Evolutionary conservation across 2,113 vertebrate genomes (phyloP).

Genomic region (Eurystomus gularis): DNA sequence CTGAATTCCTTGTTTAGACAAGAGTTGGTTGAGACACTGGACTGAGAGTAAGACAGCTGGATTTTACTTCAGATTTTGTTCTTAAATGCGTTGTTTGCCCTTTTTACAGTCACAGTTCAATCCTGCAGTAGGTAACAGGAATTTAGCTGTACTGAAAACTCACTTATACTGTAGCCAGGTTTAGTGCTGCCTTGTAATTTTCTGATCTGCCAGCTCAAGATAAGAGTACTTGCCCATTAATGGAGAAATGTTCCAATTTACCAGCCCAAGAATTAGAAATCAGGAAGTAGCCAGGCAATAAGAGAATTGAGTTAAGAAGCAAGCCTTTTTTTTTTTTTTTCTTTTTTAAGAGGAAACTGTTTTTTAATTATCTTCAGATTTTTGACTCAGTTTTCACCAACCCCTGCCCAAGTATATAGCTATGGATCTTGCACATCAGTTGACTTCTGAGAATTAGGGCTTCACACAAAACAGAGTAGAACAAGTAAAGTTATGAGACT

Average conservation of each 20-base stretch:
- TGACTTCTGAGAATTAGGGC: neutral
- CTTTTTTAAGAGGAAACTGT: neutral
- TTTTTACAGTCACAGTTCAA: neutral
- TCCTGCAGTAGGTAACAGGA: neutral
- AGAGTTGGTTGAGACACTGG: neutral
- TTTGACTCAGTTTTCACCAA: neutral
- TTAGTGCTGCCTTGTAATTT: conserved; percentile 33
- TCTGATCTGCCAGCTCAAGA: neutral
- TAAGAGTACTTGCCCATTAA: conserved; percentile 8
- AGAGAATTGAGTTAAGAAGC: neutral
- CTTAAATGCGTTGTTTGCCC: neutral
- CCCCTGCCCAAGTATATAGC: neutral
- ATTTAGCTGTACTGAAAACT: neutral
- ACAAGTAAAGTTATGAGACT: neutral
- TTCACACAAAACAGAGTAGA: neutral
- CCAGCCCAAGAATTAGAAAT: conserved; percentile 20
- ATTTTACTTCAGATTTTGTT: neutral
- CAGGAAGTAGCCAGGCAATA: neutral
- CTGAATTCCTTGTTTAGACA: neutral
- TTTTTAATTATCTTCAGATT: conserved; percentile 13
- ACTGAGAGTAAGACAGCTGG: neutral
- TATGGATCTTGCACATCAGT: neutral
- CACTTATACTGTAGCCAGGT: neutral
- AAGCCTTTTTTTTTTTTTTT: neutral
- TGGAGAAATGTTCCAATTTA: conserved; percentile 24